Conservation (phyloP, 2,888 invertebrate species). For the Apoda limacodes region DNA sequence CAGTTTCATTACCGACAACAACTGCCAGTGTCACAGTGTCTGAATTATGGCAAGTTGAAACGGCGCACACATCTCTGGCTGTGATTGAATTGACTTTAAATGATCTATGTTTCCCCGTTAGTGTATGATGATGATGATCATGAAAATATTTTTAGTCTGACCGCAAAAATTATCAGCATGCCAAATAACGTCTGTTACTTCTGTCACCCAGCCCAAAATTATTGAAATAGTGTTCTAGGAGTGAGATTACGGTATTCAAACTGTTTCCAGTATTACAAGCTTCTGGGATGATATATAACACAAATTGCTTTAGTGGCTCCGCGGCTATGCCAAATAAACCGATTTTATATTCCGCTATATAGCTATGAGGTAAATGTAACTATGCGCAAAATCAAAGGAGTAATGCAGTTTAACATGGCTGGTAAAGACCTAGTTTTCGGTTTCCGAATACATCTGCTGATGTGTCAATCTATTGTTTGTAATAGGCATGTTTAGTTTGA, state of each 20-base stretch:
- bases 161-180: slow-evolving; percentile 2
- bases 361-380: slow-evolving; percentile 3
- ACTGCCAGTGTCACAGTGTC: slow-evolving; percentile 3
- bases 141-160: slow-evolving; percentile 2
- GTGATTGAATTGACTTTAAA: slow-evolving; percentile 4
- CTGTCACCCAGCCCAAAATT: slow-evolving; percentile 3
- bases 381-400: slow-evolving; percentile 2
- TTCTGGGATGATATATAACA: slow-evolving; percentile 2
- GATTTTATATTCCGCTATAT: slow-evolving; percentile 2
- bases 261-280: slow-evolving; percentile 2
- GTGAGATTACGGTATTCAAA: slow-evolving; percentile 1
- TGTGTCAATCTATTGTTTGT: slow-evolving; percentile 1
- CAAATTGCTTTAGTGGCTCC: slow-evolving; percentile 2
- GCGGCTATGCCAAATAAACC: slow-evolving; percentile 2
- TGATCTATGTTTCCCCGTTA: slow-evolving; percentile 1
- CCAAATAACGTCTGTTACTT: slow-evolving; percentile 3
- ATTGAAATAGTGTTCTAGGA: slow-evolving; percentile 1
- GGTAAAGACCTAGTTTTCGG: not conserved
- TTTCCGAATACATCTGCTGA: slow-evolving; percentile 1
- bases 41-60: slow-evolving; percentile 5
- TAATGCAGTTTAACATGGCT: slow-evolving; percentile 2
- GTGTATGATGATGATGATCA: not conserved
- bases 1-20: slow-evolving; percentile 3
- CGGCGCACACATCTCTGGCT: slow-evolving; percentile 4
- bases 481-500: slow-evolving; percentile 2